Percentiles rank a stretch among this genome's conserved stretches.
These are phyloP conservation scores for Catostylus mosaicus DNA, from an alignment of 30 jellyfish, hydroid and myxozoan species.

Conservation along the genomic window DNA sequence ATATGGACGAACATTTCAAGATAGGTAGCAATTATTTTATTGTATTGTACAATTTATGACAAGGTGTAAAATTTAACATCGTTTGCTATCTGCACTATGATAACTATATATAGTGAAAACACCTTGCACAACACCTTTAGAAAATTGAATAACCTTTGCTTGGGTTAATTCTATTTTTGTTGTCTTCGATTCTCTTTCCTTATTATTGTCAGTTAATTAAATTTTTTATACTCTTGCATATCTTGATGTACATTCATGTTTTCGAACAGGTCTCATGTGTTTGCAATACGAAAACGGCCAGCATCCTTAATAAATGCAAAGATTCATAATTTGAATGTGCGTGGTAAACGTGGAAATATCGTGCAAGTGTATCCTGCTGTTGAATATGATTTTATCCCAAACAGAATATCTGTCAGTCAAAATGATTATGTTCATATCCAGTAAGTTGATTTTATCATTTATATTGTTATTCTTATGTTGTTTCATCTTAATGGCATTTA, in stretches of 20 bases:
- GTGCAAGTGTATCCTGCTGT: slow-evolving; percentile 99
- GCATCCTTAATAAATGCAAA: slow-evolving; percentile 45
- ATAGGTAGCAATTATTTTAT: slow-evolving; percentile 58
- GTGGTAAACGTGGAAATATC: slow-evolving; percentile 98
- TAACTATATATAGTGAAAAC: too few relatives aligned
- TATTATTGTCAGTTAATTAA: too few relatives aligned
- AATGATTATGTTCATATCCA: slow-evolving; percentile 88
- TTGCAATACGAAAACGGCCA: slow-evolving; percentile 83
- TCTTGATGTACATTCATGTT: too few relatives aligned
- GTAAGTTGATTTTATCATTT: slow-evolving; percentile 81
- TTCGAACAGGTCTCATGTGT: slow-evolving; percentile 88
- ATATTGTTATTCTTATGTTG: too few relatives aligned
- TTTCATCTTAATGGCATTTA: background rate
- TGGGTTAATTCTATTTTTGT: too few relatives aligned
- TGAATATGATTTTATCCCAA: slow-evolving; percentile 96
- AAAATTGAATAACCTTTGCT: too few relatives aligned
- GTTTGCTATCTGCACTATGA: too few relatives aligned
- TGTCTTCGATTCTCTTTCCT: too few relatives aligned
- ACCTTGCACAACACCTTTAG: too few relatives aligned
- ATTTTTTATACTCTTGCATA: too few relatives aligned
- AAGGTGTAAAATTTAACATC: background rate
- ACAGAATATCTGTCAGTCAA: slow-evolving; percentile 50
- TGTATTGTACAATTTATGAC: background rate
- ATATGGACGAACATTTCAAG: slow-evolving; percentile 95
- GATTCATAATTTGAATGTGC: slow-evolving; percentile 85